Evolutionary conservation across 2,113 vertebrate species (phyloP), one percentile per base, ranked within the genome.

Genomic region (Gallinago paraguaiae): DNA sequence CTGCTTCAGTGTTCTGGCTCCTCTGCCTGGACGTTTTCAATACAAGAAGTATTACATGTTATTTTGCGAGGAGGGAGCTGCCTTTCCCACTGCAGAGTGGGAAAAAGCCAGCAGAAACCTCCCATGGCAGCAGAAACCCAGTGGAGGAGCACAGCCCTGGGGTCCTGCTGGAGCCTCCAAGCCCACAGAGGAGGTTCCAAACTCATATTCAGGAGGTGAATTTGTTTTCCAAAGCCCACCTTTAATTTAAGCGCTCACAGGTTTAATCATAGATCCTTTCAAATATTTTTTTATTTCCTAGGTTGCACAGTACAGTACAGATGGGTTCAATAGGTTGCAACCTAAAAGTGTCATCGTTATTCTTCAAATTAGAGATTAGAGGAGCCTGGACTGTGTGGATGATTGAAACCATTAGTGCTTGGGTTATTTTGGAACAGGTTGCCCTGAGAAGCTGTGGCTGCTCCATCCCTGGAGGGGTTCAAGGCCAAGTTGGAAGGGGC

Each of bases 221-320:
- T 86, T 48, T 77, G 4, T 39, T 85, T 96, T 39, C n/a, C 69
- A 78, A 14, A 79, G 45, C 22, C 76, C 18, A 8, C 35, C 17
- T 45, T 1, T 15, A 85, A 63, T 56, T 41, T 53, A 10, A 92
- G 54, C 65, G 65, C 9, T 37, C 20, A 1, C 7, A 22, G 5
- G 31, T 28, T 96, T 54, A 70, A 25, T 53, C 60, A 43, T 7
- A 90, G 71, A 70, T 60, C 57, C 65, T 89, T 92, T 51, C 76
- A 53, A 63, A 53, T 39, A 27, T 23, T 45, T 35, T 31, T 35
- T 37, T 64, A 53, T 89, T 80, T 53, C 33, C 65, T 30, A 16
- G 14, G 5, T 31, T 50, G n/a, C 20, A 37, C 50, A 51, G 30
- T 51, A 48, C 50, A 51, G 30, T 51, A 45, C 30, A 51, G 48